Evolutionary conservation across 2,113 vertebrate genomes (phyloP).

Genomic region (Pao palembangensis): DNA sequence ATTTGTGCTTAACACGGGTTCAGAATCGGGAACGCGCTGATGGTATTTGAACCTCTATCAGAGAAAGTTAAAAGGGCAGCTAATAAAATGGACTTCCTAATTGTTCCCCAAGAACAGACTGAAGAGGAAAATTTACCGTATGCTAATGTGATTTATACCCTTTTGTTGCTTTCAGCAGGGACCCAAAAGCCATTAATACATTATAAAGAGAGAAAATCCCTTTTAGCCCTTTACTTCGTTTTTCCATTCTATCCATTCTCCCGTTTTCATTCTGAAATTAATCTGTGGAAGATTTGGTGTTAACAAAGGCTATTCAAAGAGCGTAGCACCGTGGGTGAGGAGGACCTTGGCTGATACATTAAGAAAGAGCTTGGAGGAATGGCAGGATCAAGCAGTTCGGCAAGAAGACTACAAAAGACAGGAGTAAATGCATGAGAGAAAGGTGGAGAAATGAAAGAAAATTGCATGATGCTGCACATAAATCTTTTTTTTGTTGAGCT

Average conservation of each 20-base stretch:
- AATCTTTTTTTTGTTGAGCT: neutral
- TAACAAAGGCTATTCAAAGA: slow-evolving; percentile 64
- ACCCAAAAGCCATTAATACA: slow-evolving; percentile 65
- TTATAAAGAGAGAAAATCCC: slow-evolving; percentile 62
- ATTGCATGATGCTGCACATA: slow-evolving; percentile 21
- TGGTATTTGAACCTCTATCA: slow-evolving; percentile 47
- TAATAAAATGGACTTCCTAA: slow-evolving; percentile 63
- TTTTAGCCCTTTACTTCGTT: slow-evolving; percentile 55
- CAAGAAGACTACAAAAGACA: slow-evolving; percentile 42
- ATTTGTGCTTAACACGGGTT: too few species aligned
- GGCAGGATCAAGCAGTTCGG: slow-evolving; percentile 31
- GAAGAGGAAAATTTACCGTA: slow-evolving; percentile 46
- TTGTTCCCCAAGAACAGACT: slow-evolving; percentile 54
- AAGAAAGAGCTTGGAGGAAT: slow-evolving; percentile 26
- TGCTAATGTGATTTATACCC: slow-evolving; percentile 72
- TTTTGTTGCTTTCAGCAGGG: slow-evolving; percentile 54
- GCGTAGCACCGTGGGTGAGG: slow-evolving; percentile 28
- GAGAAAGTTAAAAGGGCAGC: slow-evolving; percentile 53
- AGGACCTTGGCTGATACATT: slow-evolving; percentile 43
- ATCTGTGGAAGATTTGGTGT: slow-evolving; percentile 66
- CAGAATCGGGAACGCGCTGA: slow-evolving; percentile 18
- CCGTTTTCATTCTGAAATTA: slow-evolving; percentile 62
- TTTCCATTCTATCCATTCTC: slow-evolving; percentile 46
- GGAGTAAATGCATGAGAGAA: slow-evolving; percentile 27
- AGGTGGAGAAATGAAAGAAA: slow-evolving; percentile 27